These are phyloP conservation scores for Exocentrus adspersus DNA, from an alignment of 2,888 invertebrate species.

Conservation along the genomic window DNA sequence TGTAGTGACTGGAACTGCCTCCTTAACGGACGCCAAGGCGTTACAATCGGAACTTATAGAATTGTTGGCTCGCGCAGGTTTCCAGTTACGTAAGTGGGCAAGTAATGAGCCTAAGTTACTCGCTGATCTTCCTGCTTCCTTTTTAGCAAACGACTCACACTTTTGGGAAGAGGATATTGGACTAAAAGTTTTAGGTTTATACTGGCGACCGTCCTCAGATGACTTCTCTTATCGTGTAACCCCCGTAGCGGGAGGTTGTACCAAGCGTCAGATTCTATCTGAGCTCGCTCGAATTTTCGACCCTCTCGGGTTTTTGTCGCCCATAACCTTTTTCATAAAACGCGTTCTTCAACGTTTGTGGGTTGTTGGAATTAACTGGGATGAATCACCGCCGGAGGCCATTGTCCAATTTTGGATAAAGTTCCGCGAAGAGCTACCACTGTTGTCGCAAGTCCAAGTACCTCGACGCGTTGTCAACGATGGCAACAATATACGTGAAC, in stretches of 20 bases:
- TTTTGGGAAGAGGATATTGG: background rate
- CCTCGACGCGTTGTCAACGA: too few species aligned
- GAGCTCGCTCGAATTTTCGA: background rate
- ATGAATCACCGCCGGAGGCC: background rate
- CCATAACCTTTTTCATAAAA: background rate
- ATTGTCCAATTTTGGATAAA: background rate
- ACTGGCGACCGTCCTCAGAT: background rate
- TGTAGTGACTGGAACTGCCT: background rate
- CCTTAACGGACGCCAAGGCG: too few species aligned
- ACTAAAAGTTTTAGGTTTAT: background rate
- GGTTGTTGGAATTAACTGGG: background rate
- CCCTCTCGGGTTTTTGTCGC: background rate
- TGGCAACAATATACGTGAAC: too few species aligned
- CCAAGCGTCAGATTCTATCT: background rate
- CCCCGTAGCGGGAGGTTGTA: background rate
- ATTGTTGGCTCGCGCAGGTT: background rate
- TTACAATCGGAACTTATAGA: background rate
- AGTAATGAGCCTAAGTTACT: background rate
- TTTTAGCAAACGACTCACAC: background rate
- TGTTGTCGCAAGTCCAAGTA: background rate
- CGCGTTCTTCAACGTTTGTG: background rate
- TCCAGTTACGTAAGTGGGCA: background rate
- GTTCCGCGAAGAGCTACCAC: background rate
- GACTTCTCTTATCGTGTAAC: background rate
- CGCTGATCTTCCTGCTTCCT: background rate